Conservation (phyloP, 1,140 invertebrate genomes). For the Phortica variegata region DNA sequence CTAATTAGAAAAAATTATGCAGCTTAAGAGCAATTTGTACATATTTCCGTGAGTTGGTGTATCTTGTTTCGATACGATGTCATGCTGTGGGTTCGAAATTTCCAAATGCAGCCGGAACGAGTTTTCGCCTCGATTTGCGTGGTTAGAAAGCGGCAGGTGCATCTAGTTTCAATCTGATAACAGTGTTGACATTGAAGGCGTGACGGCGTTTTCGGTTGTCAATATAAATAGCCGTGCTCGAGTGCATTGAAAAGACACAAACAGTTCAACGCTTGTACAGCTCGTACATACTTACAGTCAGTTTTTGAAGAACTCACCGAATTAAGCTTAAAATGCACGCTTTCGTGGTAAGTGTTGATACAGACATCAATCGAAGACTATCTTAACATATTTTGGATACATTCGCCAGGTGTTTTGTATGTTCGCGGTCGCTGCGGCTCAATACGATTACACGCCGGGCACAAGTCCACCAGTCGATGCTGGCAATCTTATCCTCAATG, state of each 20-base stretch:
- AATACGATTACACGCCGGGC: conserved; percentile 34
- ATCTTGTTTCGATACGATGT: too few species aligned
- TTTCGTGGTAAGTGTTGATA: conserved; percentile 34
- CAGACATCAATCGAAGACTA: neutral
- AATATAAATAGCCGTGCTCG: conserved; percentile 34
- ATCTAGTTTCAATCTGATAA: too few species aligned
- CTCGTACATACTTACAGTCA: conserved; percentile 8
- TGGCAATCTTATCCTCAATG: conserved; percentile 17
- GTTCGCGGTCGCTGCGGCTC: conserved; percentile 28
- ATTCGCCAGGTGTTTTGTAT: conserved; percentile 29
- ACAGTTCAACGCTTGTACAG: conserved; percentile 28
- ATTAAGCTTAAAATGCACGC: conserved; percentile 36
- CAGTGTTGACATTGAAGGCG: too few species aligned
- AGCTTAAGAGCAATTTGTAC: too few species aligned
- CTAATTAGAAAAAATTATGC: too few species aligned
- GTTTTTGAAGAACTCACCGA: conserved; percentile 15
- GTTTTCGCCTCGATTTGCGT: too few species aligned
- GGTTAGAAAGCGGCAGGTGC: too few species aligned
- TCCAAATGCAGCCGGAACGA: too few species aligned
- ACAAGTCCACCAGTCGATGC: conserved; percentile 20
- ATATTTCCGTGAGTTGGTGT: too few species aligned
- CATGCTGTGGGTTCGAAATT: too few species aligned
- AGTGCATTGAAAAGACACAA: conserved; percentile 28
- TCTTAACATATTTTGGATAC: neutral
- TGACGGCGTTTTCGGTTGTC: too few species aligned